phyloP scores from a whole-genome alignment of 1,140 invertebrate species.

The Bombus confusus region DNA sequence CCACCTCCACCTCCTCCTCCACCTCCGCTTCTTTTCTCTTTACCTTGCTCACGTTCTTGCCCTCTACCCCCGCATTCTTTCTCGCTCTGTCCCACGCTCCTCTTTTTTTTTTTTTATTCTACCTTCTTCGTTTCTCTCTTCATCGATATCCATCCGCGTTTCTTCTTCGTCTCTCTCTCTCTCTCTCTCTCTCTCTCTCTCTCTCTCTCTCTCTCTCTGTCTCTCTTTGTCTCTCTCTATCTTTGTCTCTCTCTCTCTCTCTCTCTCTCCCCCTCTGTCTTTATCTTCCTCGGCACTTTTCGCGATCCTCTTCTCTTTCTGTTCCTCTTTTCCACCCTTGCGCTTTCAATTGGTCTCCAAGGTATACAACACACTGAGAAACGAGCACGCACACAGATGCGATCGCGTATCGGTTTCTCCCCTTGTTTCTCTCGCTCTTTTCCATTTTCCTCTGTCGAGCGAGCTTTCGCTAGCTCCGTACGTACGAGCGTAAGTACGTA shows the following conservation, averaged over 20 bases:
- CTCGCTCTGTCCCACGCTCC: conserved; percentile 1
- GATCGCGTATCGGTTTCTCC: conserved; percentile 10
- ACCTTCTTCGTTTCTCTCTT: conserved; percentile 5
- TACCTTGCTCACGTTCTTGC: conserved; percentile 49
- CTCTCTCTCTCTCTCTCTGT: neutral
- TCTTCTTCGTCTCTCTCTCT: neutral
- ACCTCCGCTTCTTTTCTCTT: conserved; percentile 61
- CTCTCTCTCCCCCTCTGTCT: neutral
- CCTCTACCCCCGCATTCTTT: conserved; percentile 19
- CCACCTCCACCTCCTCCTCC: conserved; percentile 63
- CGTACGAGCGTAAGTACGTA: conserved; percentile 39
- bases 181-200: neutral
- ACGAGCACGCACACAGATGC: conserved; percentile 8
- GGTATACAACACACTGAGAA: neutral
- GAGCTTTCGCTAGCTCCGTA: conserved; percentile 49
- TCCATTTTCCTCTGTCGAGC: conserved; percentile 42
- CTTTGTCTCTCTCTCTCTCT: too few species aligned
- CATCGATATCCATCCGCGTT: neutral
- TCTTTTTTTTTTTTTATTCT: neutral
- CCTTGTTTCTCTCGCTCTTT: conserved; percentile 8
- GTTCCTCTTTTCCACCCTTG: conserved; percentile 22
- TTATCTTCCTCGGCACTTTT: neutral
- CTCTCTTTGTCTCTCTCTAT: neutral
- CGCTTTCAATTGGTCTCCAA: conserved; percentile 35
- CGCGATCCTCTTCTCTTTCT: neutral